phyloP scores from a whole-genome alignment of 2,113 vertebrate genomes.

The Pelmatolapia mariae region DNA sequence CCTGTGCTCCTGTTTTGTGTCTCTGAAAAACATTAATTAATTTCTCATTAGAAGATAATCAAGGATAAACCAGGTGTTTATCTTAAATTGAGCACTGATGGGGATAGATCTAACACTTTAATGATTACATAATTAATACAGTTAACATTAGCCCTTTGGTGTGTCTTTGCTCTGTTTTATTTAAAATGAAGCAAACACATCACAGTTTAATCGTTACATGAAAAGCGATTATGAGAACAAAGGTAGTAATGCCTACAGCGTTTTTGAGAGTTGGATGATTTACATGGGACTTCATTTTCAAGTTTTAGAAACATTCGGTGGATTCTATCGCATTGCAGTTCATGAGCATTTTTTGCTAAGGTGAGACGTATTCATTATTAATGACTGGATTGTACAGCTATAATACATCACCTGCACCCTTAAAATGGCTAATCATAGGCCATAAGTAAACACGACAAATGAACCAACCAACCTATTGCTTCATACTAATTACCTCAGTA shows the following conservation, averaged over 20 bases:
- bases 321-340: slow-evolving; percentile 48
- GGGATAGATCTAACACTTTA: slow-evolving; percentile 11
- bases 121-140: slow-evolving; percentile 35
- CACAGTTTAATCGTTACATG: slow-evolving; percentile 11
- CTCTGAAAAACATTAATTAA: slow-evolving; percentile 37
- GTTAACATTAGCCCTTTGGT: slow-evolving; percentile 3
- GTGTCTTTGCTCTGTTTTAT: background rate
- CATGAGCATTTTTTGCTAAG: slow-evolving; percentile 48
- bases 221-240: slow-evolving; percentile 3
- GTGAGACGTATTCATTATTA: slow-evolving; percentile 62
- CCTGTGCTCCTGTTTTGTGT: background rate
- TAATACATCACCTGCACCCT: slow-evolving; percentile 60
- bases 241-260: background rate
- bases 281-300: slow-evolving; percentile 43
- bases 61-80: slow-evolving; percentile 41
- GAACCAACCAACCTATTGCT: slow-evolving; percentile 51
- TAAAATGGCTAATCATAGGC: slow-evolving; percentile 62
- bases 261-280: slow-evolving; percentile 20
- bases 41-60: slow-evolving; percentile 50
- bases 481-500: slow-evolving; percentile 65
- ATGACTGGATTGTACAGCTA: slow-evolving; percentile 43
- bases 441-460: slow-evolving; percentile 73
- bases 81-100: slow-evolving; percentile 3
- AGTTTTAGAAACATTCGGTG: background rate
- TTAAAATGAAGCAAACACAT: background rate